Conservation (phyloP, 1,140 invertebrate species). For the Drosophila leontia region DNA sequence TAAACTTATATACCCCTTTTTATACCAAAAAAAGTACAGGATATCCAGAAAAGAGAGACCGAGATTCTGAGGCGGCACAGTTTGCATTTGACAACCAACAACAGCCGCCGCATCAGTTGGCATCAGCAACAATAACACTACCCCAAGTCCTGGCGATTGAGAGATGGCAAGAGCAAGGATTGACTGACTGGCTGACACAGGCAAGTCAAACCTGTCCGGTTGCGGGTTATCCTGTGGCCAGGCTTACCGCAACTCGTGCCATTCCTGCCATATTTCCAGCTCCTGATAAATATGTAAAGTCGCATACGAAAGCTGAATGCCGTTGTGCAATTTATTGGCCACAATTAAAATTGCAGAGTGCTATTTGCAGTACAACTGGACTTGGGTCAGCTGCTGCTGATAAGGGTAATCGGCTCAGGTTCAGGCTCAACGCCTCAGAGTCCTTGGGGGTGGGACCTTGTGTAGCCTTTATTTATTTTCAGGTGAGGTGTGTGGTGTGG, state of each 20-base stretch:
- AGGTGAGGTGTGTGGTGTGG: conserved; percentile 15
- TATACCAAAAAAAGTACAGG: not conserved
- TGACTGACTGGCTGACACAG: conserved; percentile 34
- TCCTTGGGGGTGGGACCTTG: conserved; percentile 31
- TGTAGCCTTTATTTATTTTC: conserved; percentile 57
- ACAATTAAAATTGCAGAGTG: conserved; percentile 73
- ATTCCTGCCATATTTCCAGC: conserved; percentile 26
- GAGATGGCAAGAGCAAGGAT: conserved; percentile 29
- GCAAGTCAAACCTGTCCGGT: conserved; percentile 38
- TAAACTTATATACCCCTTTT: not conserved
- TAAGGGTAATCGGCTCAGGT: conserved; percentile 76
- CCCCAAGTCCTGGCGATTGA: conserved; percentile 23
- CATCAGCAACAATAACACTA: conserved; percentile 29
- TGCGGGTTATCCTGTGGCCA: conserved; percentile 18
- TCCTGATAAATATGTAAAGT: conserved; percentile 44
- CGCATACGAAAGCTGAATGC: conserved; percentile 10
- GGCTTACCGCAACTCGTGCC: conserved; percentile 37
- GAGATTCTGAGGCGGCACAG: conserved; percentile 28
- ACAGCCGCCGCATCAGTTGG: conserved; percentile 17
- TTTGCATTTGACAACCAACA: conserved; percentile 51
- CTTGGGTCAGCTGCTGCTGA: conserved; percentile 40
- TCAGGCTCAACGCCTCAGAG: conserved; percentile 59
- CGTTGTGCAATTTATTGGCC: conserved; percentile 66
- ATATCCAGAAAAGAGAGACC: conserved; percentile 4
- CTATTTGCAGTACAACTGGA: conserved; percentile 25